phyloP scores from a whole-genome alignment of 2,888 invertebrate species.

The Branchipolynoe longqiensis region DNA sequence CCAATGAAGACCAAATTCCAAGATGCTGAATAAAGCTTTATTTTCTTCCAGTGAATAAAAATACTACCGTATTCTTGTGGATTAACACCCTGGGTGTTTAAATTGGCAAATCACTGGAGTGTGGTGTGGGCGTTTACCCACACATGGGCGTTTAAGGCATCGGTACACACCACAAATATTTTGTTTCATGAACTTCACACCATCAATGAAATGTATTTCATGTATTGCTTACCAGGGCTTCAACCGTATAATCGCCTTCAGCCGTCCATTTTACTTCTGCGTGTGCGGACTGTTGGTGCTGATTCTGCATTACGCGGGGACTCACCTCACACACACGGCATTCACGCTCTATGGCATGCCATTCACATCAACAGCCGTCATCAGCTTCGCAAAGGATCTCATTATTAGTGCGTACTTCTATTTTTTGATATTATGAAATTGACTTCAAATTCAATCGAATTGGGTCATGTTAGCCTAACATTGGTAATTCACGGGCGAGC shows the following conservation, averaged over 20 bases:
- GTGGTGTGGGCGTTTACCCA: too few relatives aligned
- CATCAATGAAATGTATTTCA: neutral
- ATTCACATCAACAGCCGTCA: conserved; percentile 85
- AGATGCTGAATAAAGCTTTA: too few relatives aligned
- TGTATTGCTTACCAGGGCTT: conserved; percentile 86
- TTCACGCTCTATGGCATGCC: conserved; percentile 82
- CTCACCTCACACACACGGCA: conserved; percentile 67
- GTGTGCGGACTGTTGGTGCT: conserved; percentile 86
- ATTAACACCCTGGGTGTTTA: too few relatives aligned
- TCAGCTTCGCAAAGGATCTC: conserved; percentile 88
- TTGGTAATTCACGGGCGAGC: neutral
- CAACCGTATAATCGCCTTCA: conserved; percentile 96
- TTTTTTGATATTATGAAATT: too few relatives aligned
- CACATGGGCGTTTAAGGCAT: too few relatives aligned
- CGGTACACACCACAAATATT: too few relatives aligned
- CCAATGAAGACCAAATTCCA: too few relatives aligned
- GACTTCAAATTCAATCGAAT: neutral
- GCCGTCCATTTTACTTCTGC: conserved; percentile 96
- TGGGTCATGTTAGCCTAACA: neutral
- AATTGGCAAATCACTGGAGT: too few relatives aligned
- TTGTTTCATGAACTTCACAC: too few relatives aligned
- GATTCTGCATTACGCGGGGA: conserved; percentile 78
- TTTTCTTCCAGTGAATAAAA: too few relatives aligned
- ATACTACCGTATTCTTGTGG: too few relatives aligned
- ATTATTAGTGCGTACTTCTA: conserved; percentile 83